Percentiles rank a stretch among this genome's conserved stretches.
phyloP scores from a whole-genome alignment of 35 echinoderm and acorn worm species.

The Diadema setosum region DNA sequence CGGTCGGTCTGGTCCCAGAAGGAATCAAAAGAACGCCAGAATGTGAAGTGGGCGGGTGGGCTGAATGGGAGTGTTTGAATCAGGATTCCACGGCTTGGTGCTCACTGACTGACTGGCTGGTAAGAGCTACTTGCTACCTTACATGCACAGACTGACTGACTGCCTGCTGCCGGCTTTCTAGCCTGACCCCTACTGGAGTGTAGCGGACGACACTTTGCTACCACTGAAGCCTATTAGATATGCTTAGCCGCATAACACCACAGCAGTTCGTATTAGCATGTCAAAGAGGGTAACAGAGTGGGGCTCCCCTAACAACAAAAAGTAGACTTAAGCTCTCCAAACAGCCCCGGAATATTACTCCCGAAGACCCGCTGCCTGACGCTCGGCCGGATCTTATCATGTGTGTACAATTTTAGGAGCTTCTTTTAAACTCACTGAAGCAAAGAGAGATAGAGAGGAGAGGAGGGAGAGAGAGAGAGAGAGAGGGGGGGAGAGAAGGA shows the following conservation, averaged over 20 bases:
- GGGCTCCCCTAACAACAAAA: background rate
- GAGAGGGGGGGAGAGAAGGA: background rate
- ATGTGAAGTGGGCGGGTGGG: background rate
- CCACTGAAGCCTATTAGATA: background rate
- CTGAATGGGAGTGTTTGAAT: background rate
- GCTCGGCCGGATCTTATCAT: background rate
- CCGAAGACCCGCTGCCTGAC: background rate
- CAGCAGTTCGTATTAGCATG: background rate
- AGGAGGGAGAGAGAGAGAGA: background rate
- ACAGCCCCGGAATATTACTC: background rate
- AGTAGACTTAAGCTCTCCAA: background rate
- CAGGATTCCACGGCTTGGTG: background rate
- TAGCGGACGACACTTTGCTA: background rate
- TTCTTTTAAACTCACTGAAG: background rate
- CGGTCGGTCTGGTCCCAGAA: background rate
- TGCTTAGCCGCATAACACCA: conserved; percentile 1
- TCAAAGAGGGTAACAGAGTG: too few species aligned
- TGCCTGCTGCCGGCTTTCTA: background rate
- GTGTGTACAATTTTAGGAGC: background rate
- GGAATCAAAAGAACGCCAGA: too few species aligned
- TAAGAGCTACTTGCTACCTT: background rate
- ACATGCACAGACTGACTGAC: background rate
- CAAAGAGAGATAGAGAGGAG: background rate
- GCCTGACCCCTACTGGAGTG: background rate
- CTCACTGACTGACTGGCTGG: background rate